Evolutionary conservation across 2,888 invertebrate genomes (phyloP), one percentile per base, ranked within the genome.

Genomic region (Eupithecia abbreviata): DNA sequence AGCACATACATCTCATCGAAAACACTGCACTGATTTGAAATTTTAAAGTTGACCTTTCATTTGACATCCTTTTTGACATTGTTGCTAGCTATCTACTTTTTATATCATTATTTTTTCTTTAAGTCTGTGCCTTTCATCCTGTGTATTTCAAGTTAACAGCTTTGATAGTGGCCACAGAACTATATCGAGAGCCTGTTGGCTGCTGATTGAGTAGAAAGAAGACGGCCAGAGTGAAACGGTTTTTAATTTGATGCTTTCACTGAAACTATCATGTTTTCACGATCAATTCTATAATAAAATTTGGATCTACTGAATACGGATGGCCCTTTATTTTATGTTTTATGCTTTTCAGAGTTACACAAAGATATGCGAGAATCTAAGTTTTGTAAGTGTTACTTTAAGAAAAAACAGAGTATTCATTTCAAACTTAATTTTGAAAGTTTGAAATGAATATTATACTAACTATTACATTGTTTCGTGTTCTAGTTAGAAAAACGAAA

Each of bases 291-390:
- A 30, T 30, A 30, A 30, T 30, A 30, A 30, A 30, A 30, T 30
- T 30, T 30, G 30, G 30, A 30, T 30, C 30, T 30, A 30, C 30
- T 30, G 30, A 30, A 30, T 30, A 51, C 51, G 5, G 51, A 51
- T 15, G 13, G 13, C 4, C 51, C 15, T 51, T 51, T n/a, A 15
- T 51, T n/a, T 43, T 15, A 10, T 45, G 10, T n/a, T 6, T 15
- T 67, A 68, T 74, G 71, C 42, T 79, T 89, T 90, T 55, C 89
- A 94, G 93, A 93, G 93, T 76, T 91, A 91, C 75, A 92, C 91
- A 76, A 84, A 75, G 69, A 82, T 93, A 71, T 85, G 88, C 77
- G 82, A 79, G 70, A 47, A 74, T 72, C 13, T 65, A 18, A 51
- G 55, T 58, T 78, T 78, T 81, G 93, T 93, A 85, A 90, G 92